Conservation (phyloP, 2,888 invertebrate genomes). For the Spilarctia lutea region DNA sequence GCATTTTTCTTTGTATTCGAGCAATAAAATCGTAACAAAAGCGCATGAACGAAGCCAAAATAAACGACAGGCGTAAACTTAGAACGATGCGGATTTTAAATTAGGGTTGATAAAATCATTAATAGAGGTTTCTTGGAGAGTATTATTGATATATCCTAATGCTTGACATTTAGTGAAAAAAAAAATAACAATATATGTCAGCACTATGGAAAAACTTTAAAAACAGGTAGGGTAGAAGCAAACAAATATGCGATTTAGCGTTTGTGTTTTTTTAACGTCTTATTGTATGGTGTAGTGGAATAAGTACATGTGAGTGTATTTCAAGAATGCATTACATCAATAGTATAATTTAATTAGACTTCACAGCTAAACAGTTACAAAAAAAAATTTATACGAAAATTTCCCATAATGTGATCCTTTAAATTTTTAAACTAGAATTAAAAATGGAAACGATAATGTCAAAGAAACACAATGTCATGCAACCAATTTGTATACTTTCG, state of each 20-base stretch:
- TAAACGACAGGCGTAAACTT: constrained; percentile 48
- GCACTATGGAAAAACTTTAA: not conserved
- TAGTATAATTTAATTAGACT: too few species aligned
- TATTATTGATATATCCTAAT: not conserved
- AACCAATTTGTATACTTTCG: not conserved
- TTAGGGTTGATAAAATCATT: constrained; percentile 32
- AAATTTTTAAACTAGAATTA: not conserved
- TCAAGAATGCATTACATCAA: too few species aligned
- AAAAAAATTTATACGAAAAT: too few species aligned
- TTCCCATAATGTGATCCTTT: too few species aligned
- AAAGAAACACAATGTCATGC: not conserved
- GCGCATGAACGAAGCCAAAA: constrained; percentile 44
- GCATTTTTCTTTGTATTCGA: constrained; percentile 46
- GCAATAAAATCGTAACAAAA: constrained; percentile 52
- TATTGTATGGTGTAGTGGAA: too few species aligned
- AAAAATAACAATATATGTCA: not conserved
- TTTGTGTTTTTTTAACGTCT: too few species aligned
- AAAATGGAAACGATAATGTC: not conserved
- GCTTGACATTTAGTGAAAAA: not conserved
- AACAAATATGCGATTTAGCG: too few species aligned
- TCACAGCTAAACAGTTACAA: too few species aligned
- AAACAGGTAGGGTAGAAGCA: not conserved
- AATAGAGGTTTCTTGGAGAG: not conserved
- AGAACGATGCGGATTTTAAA: constrained; percentile 37
- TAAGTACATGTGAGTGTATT: too few species aligned